phyloP scores from a whole-genome alignment of 2,888 invertebrate species.

The Callosobruchus maculatus region DNA sequence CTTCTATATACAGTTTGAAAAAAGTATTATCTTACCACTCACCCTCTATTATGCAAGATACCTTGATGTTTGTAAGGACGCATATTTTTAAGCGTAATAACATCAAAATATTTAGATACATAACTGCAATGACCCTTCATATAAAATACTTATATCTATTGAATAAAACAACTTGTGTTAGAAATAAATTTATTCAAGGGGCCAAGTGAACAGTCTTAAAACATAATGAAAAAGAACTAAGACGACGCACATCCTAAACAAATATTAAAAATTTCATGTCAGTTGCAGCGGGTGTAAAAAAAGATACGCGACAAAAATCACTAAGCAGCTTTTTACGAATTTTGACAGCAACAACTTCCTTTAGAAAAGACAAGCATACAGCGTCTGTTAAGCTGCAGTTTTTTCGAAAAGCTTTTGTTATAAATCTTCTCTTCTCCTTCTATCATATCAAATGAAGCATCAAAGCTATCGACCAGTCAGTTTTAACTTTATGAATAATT shows the following conservation, averaged over 20 bases:
- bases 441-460: background rate
- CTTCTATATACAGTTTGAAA: no score
- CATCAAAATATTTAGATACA: no score
- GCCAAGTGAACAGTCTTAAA: conserved; percentile 31
- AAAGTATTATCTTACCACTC: no score
- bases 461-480: background rate
- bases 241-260: background rate
- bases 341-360: background rate
- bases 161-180: conserved; percentile 17
- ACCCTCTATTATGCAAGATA: no score
- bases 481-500: background rate
- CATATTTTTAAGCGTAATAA: no score
- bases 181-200: conserved; percentile 31
- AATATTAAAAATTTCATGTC: conserved; percentile 18
- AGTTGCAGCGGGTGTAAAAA: conserved; percentile 8
- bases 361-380: no score
- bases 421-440: no score
- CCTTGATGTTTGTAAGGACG: no score
- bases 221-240: conserved; percentile 15
- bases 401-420: no score
- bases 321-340: background rate
- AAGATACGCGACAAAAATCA: background rate
- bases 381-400: no score
- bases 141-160: no score
- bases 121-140: no score